Conservation (phyloP, 1,140 invertebrate genomes). For the Drosophila tristis region DNA sequence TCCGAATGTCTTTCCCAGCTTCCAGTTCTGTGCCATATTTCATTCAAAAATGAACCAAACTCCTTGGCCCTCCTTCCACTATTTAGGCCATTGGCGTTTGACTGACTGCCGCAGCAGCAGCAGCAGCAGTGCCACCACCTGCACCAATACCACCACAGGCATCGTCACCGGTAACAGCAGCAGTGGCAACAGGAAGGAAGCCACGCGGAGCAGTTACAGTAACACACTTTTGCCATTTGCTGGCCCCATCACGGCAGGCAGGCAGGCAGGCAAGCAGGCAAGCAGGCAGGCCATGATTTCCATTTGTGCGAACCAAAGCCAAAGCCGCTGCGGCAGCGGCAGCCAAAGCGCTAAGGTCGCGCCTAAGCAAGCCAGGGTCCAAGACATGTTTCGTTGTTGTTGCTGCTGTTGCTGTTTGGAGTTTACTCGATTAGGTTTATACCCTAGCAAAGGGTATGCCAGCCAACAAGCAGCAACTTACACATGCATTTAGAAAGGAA, state of each 20-base stretch:
- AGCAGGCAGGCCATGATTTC: slow-evolving; percentile 57
- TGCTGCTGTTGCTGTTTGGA: background rate
- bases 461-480: no score
- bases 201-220: slow-evolving; percentile 70
- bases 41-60: background rate
- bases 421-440: no score
- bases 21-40: background rate
- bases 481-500: no score
- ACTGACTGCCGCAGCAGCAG: slow-evolving; percentile 8
- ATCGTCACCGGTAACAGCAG: no score
- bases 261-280: background rate
- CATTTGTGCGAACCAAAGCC: slow-evolving; percentile 46
- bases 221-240: slow-evolving; percentile 79
- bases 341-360: slow-evolving; percentile 52
- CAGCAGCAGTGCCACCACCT: slow-evolving; percentile 16
- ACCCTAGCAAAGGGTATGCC: no score
- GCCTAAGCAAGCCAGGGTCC: slow-evolving; percentile 61
- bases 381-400: slow-evolving; percentile 68
- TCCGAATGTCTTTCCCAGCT: background rate
- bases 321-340: no score
- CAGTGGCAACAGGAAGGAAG: slow-evolving; percentile 64
- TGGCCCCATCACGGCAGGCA: slow-evolving; percentile 10
- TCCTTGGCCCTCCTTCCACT: slow-evolving; percentile 3
- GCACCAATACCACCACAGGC: background rate
- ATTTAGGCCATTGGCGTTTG: slow-evolving; percentile 25